phyloP scores from a whole-genome alignment of 2,113 vertebrate genomes.

The Microtus oregoni region DNA sequence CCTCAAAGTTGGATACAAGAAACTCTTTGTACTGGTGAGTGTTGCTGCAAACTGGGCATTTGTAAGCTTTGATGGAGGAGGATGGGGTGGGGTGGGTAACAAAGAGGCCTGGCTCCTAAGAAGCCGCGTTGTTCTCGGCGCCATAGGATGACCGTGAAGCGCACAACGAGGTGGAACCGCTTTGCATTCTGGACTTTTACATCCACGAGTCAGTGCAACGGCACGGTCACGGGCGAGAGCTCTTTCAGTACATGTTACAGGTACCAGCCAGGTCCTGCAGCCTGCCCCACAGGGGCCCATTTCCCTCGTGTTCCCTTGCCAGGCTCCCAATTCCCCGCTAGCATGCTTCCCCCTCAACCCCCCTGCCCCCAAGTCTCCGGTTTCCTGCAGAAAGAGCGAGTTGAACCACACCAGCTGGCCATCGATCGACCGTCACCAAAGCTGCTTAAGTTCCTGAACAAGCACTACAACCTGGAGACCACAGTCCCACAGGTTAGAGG shows the following conservation, averaged over 20 bases:
- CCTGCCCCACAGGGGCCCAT: neutral
- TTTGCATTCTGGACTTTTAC: constrained; percentile 95
- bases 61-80: neutral
- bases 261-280: constrained; percentile 77
- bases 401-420: constrained; percentile 91
- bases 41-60: neutral
- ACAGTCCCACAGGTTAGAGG: constrained; percentile 92
- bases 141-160: constrained; percentile 90
- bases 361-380: neutral
- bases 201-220: constrained; percentile 92
- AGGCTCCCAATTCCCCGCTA: neutral
- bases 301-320: neutral
- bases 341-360: neutral
- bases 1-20: constrained; percentile 95
- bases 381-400: constrained; percentile 88
- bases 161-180: constrained; percentile 93
- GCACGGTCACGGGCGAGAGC: constrained; percentile 92
- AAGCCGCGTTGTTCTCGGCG: neutral
- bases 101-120: neutral
- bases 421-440: constrained; percentile 94
- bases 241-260: constrained; percentile 93
- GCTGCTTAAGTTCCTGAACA: constrained; percentile 92
- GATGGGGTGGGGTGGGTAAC: neutral
- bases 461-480: constrained; percentile 90
- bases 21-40: constrained; percentile 95